A percentile compares a stretch with the other conserved stretches of the same genome.
Conservation (phyloP, 2,888 invertebrate genomes). For the Antheraea yamamai region DNA sequence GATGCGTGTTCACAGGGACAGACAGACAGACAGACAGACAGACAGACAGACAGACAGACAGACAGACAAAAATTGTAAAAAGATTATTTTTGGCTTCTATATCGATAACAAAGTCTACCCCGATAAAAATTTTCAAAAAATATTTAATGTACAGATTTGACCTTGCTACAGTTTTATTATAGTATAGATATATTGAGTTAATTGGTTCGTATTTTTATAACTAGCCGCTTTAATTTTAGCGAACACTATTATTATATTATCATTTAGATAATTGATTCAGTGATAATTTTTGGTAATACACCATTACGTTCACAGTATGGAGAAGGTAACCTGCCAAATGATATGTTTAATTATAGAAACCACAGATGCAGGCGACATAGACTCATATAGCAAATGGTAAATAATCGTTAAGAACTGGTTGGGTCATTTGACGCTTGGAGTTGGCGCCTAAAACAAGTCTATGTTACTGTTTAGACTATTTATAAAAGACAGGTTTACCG, state of each 20-base stretch:
- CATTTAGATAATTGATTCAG: background rate
- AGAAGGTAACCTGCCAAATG: background rate
- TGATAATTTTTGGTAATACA: background rate
- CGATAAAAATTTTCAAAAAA: too few relatives aligned
- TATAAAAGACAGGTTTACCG: background rate
- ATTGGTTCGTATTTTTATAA: too few relatives aligned
- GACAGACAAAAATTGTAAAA: too few relatives aligned
- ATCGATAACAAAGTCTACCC: too few relatives aligned
- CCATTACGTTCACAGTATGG: background rate
- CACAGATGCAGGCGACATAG: background rate
- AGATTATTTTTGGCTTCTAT: too few relatives aligned
- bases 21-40: too few relatives aligned
- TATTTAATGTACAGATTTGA: too few relatives aligned
- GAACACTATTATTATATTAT: background rate
- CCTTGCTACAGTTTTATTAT: too few relatives aligned
- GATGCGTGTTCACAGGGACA: too few relatives aligned
- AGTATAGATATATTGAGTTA: too few relatives aligned
- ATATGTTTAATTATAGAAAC: background rate
- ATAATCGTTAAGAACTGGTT: constrained; percentile 7
- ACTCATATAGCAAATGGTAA: background rate
- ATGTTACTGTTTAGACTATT: background rate
- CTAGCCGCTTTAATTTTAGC: too few relatives aligned
- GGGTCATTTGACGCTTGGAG: background rate
- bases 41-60: too few relatives aligned
- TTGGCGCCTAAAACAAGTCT: constrained; percentile 12